Percentiles rank a stretch among this genome's conserved stretches.
Evolutionary conservation across 2,113 vertebrate genomes (phyloP).

Genomic region (Anolis carolinensis): DNA sequence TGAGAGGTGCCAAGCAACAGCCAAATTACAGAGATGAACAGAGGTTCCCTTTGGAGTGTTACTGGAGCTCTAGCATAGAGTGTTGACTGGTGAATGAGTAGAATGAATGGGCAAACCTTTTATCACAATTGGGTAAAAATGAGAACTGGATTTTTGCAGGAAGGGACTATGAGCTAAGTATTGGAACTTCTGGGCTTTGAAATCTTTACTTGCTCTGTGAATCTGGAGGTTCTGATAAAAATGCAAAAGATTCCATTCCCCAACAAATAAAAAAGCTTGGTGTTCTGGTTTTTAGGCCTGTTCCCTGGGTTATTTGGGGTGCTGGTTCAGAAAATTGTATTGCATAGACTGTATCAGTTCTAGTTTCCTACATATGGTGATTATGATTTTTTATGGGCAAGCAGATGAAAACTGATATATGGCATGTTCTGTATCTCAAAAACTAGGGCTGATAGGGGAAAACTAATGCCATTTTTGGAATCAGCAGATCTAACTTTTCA

Average conservation of each 20-base stretch:
- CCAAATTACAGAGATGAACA: background rate
- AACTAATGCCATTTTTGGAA: no score
- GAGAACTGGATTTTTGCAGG: background rate
- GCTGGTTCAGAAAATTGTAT: no score
- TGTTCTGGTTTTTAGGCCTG: no score
- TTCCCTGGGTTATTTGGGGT: no score
- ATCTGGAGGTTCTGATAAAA: background rate
- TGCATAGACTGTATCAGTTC: no score
- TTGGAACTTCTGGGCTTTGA: background rate
- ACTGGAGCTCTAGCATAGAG: background rate
- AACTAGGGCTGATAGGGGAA: no score
- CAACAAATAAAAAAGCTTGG: no score
- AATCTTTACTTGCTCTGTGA: background rate
- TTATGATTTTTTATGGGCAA: no score
- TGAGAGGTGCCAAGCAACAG: background rate
- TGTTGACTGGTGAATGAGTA: background rate
- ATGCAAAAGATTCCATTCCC: background rate
- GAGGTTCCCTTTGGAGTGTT: background rate
- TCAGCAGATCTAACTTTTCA: no score
- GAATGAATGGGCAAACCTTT: background rate
- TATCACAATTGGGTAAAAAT: background rate
- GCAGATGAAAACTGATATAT: no score
- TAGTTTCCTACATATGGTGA: no score
- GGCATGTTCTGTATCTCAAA: no score
- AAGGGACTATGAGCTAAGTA: background rate